Evolutionary conservation across 1,140 invertebrate species (phyloP).

Genomic region (Aphaenogaster rudis): DNA sequence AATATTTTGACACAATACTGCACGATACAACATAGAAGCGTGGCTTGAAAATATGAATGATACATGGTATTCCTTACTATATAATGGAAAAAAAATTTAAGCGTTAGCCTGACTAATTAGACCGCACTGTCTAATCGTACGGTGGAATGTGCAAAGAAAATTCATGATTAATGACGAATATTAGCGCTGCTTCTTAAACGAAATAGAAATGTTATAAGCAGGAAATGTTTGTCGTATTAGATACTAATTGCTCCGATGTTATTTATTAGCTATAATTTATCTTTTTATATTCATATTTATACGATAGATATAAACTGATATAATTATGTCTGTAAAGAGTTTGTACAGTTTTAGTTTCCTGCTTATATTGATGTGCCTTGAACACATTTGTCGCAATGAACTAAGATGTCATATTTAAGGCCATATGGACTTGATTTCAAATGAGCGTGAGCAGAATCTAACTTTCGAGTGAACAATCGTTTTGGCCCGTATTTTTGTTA

Average conservation of each 20-base stretch:
- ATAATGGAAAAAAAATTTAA: conserved; percentile 34
- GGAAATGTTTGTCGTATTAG: conserved; percentile 32
- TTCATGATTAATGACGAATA: conserved; percentile 20
- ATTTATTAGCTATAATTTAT: neutral
- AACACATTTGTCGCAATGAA: conserved; percentile 27
- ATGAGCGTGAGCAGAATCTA: neutral
- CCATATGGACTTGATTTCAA: conserved; percentile 19
- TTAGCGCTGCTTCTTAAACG: conserved; percentile 30
- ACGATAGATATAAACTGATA: neutral
- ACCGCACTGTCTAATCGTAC: conserved; percentile 37
- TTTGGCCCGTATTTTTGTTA: neutral
- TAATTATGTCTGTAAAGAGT: conserved; percentile 2
- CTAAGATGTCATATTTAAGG: conserved; percentile 38
- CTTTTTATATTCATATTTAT: neutral
- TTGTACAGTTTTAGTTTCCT: conserved; percentile 39
- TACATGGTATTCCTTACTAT: conserved; percentile 37
- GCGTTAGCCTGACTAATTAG: conserved; percentile 36
- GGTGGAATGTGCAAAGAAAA: conserved; percentile 38
- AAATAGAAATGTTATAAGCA: conserved; percentile 27
- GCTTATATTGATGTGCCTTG: conserved; percentile 16
- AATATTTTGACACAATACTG: conserved; percentile 48
- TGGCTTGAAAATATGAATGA: conserved; percentile 40
- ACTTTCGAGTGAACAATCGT: conserved; percentile 2
- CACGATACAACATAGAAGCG: conserved; percentile 56
- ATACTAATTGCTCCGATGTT: neutral